Evolutionary conservation across 2,888 invertebrate genomes (phyloP).

Genomic region (Acrobasis consociella): DNA sequence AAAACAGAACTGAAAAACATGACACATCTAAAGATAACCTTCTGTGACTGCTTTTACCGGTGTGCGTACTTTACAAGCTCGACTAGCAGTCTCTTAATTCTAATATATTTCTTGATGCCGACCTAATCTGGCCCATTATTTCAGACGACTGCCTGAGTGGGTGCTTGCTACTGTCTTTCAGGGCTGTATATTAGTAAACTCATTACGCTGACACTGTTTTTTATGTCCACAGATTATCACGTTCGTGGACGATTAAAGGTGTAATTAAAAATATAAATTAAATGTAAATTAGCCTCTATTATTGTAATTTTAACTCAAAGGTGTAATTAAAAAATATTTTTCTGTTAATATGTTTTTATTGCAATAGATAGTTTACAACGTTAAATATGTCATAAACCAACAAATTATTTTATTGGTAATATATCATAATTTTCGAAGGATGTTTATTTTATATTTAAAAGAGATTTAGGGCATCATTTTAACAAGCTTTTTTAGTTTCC

Average conservation of each 20-base stretch:
- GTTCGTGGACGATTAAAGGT: neutral
- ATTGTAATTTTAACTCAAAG: too few species aligned
- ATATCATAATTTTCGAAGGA: too few species aligned
- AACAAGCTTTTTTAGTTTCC: too few species aligned
- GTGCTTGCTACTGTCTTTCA: conserved; percentile 8
- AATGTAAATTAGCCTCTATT: neutral
- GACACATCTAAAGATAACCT: neutral
- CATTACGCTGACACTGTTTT: conserved; percentile 4
- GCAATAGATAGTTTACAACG: too few species aligned
- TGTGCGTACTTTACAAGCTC: neutral
- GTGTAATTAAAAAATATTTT: too few species aligned
- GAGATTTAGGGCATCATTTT: too few species aligned
- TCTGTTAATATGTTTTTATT: too few species aligned
- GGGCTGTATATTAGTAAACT: conserved; percentile 12
- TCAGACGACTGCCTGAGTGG: conserved; percentile 13
- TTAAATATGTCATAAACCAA: too few species aligned
- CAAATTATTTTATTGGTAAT: too few species aligned
- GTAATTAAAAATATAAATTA: neutral
- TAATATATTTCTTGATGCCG: conserved; percentile 23
- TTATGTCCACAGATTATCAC: neutral
- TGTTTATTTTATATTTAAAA: too few species aligned
- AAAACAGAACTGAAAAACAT: too few species aligned
- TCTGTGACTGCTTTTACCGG: neutral
- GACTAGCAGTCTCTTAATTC: conserved; percentile 23
- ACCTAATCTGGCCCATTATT: conserved; percentile 20